Conservation (phyloP, 2,888 invertebrate species). For the Griposia aprilina region DNA sequence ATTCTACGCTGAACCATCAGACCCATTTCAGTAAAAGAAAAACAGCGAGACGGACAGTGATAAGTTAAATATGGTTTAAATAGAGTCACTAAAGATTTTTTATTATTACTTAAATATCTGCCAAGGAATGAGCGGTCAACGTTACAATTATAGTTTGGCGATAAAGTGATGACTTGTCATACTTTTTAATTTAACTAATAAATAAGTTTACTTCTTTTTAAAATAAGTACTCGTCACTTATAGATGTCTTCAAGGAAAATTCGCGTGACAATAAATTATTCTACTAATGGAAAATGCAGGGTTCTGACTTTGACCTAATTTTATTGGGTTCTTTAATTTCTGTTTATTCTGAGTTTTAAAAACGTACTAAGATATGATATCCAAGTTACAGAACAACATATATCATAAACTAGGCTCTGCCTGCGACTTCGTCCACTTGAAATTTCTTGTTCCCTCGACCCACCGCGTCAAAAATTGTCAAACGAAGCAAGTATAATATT, state of each 20-base stretch:
- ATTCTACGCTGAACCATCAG: not conserved
- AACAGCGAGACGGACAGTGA: not conserved
- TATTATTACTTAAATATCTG: not conserved
- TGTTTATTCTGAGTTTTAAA: too few species aligned
- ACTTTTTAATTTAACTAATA: too few species aligned
- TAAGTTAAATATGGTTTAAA: not conserved
- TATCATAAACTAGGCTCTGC: too few species aligned
- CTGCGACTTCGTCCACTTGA: too few species aligned
- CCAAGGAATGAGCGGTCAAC: not conserved
- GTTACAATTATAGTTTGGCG: not conserved
- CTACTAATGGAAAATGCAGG: not conserved
- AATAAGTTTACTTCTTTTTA: not conserved
- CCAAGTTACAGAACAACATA: not conserved
- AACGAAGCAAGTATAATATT: not conserved
- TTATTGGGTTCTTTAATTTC: not conserved
- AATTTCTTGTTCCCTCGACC: too few species aligned
- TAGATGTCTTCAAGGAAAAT: not conserved
- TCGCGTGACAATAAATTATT: not conserved
- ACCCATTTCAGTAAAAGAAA: not conserved
- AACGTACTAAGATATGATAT: not conserved
- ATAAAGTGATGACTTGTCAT: not conserved
- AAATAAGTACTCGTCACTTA: not conserved
- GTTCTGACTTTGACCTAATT: not conserved
- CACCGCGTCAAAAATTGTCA: not conserved
- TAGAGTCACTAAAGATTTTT: not conserved